Evolutionary conservation across 2,888 invertebrate species (phyloP), one percentile per base, ranked within the genome.

Genomic region (Drosophila mettleri): DNA sequence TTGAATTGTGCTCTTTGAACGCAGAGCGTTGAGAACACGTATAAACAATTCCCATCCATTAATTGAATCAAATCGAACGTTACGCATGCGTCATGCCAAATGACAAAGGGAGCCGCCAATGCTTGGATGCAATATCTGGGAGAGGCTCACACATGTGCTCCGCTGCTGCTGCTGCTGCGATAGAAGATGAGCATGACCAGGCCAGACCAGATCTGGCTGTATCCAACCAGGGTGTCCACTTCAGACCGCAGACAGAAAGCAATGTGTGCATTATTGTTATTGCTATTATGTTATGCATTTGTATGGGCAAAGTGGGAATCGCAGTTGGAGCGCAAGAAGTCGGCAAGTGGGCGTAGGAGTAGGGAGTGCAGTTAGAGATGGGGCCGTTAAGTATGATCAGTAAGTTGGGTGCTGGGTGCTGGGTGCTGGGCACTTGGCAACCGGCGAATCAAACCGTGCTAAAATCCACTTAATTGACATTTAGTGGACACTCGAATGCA

Each of bases 401-500:
- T 48, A 57, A 63, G 54, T 52, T 63, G 71, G 51, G 51, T 64
- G 65, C 61, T 62, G 62, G 48, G 60, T n/a, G n/a, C 55, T 63
- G 71, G 51, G 51, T 64, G 65, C 61, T 62, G 62, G 48, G 60
- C 75, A 85, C 71, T 78, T 76, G 77, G 77, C 72, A 69, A 59
- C 63, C 51, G 69, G 69, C 86, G 73, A 83, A 88, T 88, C 88
- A 86, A 88, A 88, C 76, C 83, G 66, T 63, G 74, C 58, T 70
- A 86, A 87, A 89, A 68, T 76, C 83, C 80, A 90, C 77, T 89
- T 89, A 90, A 90, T 89, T 89, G 89, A 89, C 89, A 89, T 90
- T 89, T 89, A 88, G 90, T 90, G 90, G 90, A 90, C 89, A 89
- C 86, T 86, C 88, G 75, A 88, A 77, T 68, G 69, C 73, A 75